Evolutionary conservation across 1,140 invertebrate genomes (phyloP).

Genomic region (Drosophila simulans): DNA sequence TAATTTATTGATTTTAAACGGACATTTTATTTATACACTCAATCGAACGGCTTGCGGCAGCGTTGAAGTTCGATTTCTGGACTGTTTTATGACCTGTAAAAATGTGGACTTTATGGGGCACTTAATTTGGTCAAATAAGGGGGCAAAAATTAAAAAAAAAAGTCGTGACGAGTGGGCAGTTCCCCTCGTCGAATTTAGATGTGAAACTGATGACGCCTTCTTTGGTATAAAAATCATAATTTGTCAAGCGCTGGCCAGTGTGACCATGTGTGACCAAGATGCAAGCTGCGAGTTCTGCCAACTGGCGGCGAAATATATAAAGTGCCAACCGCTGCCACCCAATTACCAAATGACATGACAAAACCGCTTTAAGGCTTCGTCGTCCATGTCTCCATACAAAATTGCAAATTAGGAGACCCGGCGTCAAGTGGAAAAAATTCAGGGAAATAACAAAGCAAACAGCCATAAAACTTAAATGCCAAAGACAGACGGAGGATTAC

Average conservation of each 20-base stretch:
- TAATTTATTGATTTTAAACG: conserved; percentile 80
- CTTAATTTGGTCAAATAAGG: conserved; percentile 66
- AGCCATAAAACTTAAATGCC: conserved; percentile 71
- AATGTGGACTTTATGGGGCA: conserved; percentile 72
- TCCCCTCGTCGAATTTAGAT: conserved; percentile 1
- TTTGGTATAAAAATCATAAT: neutral
- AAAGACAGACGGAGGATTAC: conserved; percentile 42
- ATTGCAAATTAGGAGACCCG: conserved; percentile 82
- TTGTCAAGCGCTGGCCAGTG: conserved; percentile 29
- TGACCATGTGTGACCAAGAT: conserved; percentile 49
- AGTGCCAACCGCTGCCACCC: conserved; percentile 84
- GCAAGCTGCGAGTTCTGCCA: conserved; percentile 48
- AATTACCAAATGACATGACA: conserved; percentile 84
- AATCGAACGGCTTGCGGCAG: conserved; percentile 53
- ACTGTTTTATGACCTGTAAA: conserved; percentile 81
- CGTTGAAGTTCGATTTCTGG: conserved; percentile 69
- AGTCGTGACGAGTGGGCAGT: conserved; percentile 34
- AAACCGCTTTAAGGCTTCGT: conserved; percentile 82
- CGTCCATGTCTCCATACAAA: conserved; percentile 67
- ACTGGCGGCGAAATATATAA: conserved; percentile 75
- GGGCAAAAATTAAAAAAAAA: conserved; percentile 24
- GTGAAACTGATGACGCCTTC: conserved; percentile 15
- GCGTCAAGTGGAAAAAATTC: conserved; percentile 52
- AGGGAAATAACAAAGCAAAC: conserved; percentile 60
- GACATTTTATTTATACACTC: conserved; percentile 60